Conservation (phyloP, 2,888 invertebrate species). For the Hyposoter dolosus region DNA sequence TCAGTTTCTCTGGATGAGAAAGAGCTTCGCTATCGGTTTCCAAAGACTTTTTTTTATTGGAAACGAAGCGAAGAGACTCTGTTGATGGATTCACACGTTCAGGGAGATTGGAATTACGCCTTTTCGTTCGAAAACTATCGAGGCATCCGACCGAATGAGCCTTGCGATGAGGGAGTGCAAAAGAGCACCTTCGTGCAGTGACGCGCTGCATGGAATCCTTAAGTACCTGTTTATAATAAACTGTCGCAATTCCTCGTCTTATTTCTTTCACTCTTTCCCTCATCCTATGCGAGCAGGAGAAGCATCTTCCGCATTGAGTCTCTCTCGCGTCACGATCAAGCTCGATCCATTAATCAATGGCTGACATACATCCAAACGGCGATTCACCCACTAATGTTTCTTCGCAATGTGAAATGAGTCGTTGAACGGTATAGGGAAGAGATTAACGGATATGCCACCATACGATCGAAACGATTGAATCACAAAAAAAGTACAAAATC, state of each 20-base stretch:
- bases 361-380: slow-evolving; percentile 71
- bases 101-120: neutral
- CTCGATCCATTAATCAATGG: slow-evolving; percentile 79
- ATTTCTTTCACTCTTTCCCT: slow-evolving; percentile 6
- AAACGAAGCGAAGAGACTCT: neutral
- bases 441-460: neutral
- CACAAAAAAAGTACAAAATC: neutral
- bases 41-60: neutral
- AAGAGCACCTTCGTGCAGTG: slow-evolving; percentile 32
- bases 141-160: slow-evolving; percentile 75
- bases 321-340: slow-evolving; percentile 71
- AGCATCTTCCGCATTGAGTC: slow-evolving; percentile 64
- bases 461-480: neutral
- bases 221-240: slow-evolving; percentile 79
- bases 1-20: slow-evolving; percentile 18
- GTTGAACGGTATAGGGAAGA: neutral
- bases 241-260: slow-evolving; percentile 27
- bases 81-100: neutral
- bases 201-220: slow-evolving; percentile 68
- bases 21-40: neutral
- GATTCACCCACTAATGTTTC: neutral
- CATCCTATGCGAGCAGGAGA: slow-evolving; percentile 58
- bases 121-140: slow-evolving; percentile 57
- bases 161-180: slow-evolving; percentile 56
- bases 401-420: neutral